Base-by-base conservation (phyloP, 2,113 vertebrate species). In the Psettodes erumei region DNA sequence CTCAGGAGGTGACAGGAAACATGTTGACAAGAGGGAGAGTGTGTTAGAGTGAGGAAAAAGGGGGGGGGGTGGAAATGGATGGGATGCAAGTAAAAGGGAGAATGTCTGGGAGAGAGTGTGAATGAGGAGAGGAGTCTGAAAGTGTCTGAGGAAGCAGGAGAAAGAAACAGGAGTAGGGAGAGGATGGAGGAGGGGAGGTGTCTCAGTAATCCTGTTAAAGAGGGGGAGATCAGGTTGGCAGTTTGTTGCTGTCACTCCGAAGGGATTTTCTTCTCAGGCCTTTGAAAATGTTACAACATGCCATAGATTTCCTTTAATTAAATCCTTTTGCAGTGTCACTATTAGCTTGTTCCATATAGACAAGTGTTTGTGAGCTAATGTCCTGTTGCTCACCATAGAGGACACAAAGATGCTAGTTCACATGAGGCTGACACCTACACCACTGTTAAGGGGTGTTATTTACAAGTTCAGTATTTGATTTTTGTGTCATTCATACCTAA, bases 171-270 rank as follows among this genome's bases (percentile, higher is more conserved):
- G 53, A 54, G 61, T 18, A 61, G 64, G 61, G 23, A 62, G 69
- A n/a, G 28, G n/a, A 60, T 63, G 67, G 74, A 69, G 56, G 79
- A 71, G 38, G 63, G 58, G 56, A 73, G 42, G 38, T 43, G 62
- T 78, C 68, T 42, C 62, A 1, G 53, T 85, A 85, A 88, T 84
- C 86, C 77, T 82, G 63, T 85, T 80, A 72, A 62, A 81, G 33
- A 56, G 45, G 35, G 8, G 13, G 37, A 69, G 79, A 75, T 75
- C 63, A 65, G 59, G 67, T 47, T 71, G 71, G 30, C 16, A 2
- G 53, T 76, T 72, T 78, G 70, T 27, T 54, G 67, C 62, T 65
- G 79, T 75, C 55, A 48, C 50, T 75, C 66, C 63, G 30, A 77
- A 30, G 75, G 62, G 69, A 66, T 83, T 88, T 84, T 58, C 56